phyloP scores from a whole-genome alignment of 2,797 vertebrate genomes.

The Pseudomugil gertrudae region DNA sequence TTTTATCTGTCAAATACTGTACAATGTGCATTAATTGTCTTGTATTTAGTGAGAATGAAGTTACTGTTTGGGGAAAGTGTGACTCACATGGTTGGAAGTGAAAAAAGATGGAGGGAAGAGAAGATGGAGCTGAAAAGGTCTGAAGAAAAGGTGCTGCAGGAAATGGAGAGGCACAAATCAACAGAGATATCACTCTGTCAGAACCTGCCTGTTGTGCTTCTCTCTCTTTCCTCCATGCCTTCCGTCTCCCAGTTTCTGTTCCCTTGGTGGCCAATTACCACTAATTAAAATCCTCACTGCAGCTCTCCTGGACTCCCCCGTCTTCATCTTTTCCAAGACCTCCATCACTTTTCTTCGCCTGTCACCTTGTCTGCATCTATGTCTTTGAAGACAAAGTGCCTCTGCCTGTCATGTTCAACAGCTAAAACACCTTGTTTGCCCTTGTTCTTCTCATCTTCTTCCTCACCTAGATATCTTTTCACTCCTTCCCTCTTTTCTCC shows the following conservation, averaged over 20 bases:
- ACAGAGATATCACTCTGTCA: constrained; percentile 76
- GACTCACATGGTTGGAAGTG: constrained; percentile 44
- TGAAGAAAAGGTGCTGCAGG: constrained; percentile 42
- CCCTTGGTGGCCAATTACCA: constrained; percentile 84
- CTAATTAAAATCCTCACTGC: constrained; percentile 83
- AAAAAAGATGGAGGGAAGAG: constrained; percentile 42
- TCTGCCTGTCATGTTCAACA: constrained; percentile 36
- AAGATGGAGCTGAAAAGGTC: constrained; percentile 37
- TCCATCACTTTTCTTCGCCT: constrained; percentile 46
- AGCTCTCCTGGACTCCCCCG: constrained; percentile 62
- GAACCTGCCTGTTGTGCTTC: constrained; percentile 54
- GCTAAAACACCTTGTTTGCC: constrained; percentile 53
- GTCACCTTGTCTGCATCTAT: constrained; percentile 42
- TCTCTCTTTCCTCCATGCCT: constrained; percentile 45
- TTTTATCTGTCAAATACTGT: constrained; percentile 11
- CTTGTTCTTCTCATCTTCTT: constrained; percentile 32
- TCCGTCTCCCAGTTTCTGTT: constrained; percentile 71
- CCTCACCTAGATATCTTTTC: constrained; percentile 49
- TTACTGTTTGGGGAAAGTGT: constrained; percentile 20
- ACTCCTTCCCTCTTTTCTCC: constrained; percentile 14
- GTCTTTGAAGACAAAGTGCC: constrained; percentile 45
- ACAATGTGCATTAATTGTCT: constrained; percentile 13
- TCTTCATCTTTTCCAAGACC: constrained; percentile 57
- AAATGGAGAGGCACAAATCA: constrained; percentile 67
- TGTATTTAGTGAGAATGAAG: constrained; percentile 34